Evolutionary conservation across 2,888 invertebrate species (phyloP).

Genomic region (Cerastoderma edule): DNA sequence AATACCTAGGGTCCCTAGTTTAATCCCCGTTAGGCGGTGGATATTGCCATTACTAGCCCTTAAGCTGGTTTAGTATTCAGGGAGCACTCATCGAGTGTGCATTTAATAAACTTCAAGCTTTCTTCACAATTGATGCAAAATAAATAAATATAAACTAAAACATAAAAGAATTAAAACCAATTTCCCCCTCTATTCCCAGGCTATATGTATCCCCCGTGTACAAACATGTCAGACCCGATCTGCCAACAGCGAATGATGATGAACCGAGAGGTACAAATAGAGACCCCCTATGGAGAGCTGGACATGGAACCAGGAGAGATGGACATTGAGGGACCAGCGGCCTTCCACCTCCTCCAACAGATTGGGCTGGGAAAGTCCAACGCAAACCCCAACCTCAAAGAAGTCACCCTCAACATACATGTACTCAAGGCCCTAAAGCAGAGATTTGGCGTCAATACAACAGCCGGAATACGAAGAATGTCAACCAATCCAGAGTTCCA

Average conservation of each 20-base stretch:
- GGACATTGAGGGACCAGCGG: constrained; percentile 53
- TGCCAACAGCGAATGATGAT: constrained; percentile 43
- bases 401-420: constrained; percentile 46
- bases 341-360: constrained; percentile 33
- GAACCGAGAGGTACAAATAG: constrained; percentile 39
- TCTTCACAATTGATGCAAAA: too few relatives aligned
- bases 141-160: too few relatives aligned
- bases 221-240: constrained; percentile 42
- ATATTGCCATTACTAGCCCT: too few relatives aligned
- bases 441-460: constrained; percentile 51
- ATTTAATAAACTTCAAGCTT: too few relatives aligned
- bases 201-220: too few relatives aligned
- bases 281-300: constrained; percentile 47
- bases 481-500: constrained; percentile 47
- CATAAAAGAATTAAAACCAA: too few relatives aligned
- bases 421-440: constrained; percentile 41
- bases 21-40: too few relatives aligned
- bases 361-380: constrained; percentile 23
- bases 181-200: too few relatives aligned
- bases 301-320: constrained; percentile 56
- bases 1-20: too few relatives aligned
- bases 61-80: too few relatives aligned
- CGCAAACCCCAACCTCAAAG: constrained; percentile 38
- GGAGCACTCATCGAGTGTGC: too few relatives aligned
- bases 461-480: constrained; percentile 39